Percentiles rank a stretch among this genome's conserved stretches.
phyloP scores from a whole-genome alignment of 2,113 vertebrate species.

The Corydoras sp. region DNA sequence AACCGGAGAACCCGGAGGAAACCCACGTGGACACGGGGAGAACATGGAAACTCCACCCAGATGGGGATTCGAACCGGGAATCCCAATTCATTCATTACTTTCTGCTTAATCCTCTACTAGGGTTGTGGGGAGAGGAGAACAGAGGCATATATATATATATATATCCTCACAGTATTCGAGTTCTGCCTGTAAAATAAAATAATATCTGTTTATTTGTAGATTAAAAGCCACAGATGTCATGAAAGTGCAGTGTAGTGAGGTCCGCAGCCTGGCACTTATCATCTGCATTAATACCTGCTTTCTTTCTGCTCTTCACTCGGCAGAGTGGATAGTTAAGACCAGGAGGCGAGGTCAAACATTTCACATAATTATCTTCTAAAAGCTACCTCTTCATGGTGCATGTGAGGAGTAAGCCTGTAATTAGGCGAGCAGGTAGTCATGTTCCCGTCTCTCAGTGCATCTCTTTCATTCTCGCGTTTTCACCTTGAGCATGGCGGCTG shows the following conservation, averaged over 20 bases:
- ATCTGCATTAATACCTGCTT: background rate
- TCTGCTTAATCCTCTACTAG: too few relatives aligned
- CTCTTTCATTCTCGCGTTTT: slow-evolving; percentile 24
- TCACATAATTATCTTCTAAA: slow-evolving; percentile 25
- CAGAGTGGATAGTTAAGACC: background rate
- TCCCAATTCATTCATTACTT: too few relatives aligned
- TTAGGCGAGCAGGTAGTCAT: slow-evolving; percentile 7
- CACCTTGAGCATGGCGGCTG: slow-evolving; percentile 11
- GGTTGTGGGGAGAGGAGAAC: too few relatives aligned
- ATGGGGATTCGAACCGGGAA: too few relatives aligned
- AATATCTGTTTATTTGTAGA: too few relatives aligned
- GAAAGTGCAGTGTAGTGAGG: background rate
- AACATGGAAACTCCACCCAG: too few relatives aligned
- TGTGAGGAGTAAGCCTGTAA: slow-evolving; percentile 7
- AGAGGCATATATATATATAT: too few relatives aligned
- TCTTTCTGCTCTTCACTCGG: background rate
- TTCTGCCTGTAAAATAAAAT: too few relatives aligned
- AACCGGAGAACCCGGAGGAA: too few relatives aligned
- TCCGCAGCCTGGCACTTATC: background rate
- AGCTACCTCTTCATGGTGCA: slow-evolving; percentile 2
- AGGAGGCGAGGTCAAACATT: slow-evolving; percentile 5
- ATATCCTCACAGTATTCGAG: too few relatives aligned
- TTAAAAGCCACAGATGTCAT: background rate
- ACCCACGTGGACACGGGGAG: too few relatives aligned
- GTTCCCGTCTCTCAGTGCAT: slow-evolving; percentile 2